Evolutionary conservation across 2,888 invertebrate species (phyloP).

Genomic region (Dicyrtomina minuta): DNA sequence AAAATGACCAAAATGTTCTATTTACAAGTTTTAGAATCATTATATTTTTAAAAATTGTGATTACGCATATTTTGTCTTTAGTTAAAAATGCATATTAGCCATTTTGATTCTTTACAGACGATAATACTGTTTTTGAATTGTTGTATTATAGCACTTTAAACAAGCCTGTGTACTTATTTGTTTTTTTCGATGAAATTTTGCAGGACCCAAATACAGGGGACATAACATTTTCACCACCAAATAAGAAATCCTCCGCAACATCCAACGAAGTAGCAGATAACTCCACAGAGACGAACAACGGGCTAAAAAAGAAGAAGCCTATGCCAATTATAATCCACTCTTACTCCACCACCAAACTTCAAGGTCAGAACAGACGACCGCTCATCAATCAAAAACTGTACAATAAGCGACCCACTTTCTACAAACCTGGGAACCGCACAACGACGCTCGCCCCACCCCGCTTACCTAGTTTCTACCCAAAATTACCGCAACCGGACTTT

Average conservation of each 20-base stretch:
- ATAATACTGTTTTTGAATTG: background rate
- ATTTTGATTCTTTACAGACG: no score
- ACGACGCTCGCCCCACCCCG: slow-evolving; percentile 49
- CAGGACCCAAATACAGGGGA: slow-evolving; percentile 50
- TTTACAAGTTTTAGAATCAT: no score
- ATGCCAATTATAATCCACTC: slow-evolving; percentile 50
- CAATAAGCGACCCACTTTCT: slow-evolving; percentile 50
- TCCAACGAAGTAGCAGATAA: slow-evolving; percentile 40
- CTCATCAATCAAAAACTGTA: slow-evolving; percentile 46
- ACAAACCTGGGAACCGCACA: slow-evolving; percentile 47
- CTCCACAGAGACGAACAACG: slow-evolving; percentile 26
- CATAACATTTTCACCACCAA: slow-evolving; percentile 43
- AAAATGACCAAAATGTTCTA: no score
- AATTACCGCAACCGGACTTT: slow-evolving; percentile 25
- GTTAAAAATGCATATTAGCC: no score
- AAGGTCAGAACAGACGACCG: slow-evolving; percentile 42
- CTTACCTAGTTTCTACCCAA: slow-evolving; percentile 49
- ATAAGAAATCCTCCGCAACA: slow-evolving; percentile 29
- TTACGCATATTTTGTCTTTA: no score
- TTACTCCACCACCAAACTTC: slow-evolving; percentile 50
- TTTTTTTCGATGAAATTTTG: background rate
- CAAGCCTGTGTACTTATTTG: no score
- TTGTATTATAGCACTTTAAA: no score
- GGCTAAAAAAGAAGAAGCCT: slow-evolving; percentile 39
- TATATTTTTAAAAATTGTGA: background rate